These are phyloP conservation scores for Micronycteris hirsuta DNA, from an alignment of 2,113 vertebrate species.

Conservation along the genomic window DNA sequence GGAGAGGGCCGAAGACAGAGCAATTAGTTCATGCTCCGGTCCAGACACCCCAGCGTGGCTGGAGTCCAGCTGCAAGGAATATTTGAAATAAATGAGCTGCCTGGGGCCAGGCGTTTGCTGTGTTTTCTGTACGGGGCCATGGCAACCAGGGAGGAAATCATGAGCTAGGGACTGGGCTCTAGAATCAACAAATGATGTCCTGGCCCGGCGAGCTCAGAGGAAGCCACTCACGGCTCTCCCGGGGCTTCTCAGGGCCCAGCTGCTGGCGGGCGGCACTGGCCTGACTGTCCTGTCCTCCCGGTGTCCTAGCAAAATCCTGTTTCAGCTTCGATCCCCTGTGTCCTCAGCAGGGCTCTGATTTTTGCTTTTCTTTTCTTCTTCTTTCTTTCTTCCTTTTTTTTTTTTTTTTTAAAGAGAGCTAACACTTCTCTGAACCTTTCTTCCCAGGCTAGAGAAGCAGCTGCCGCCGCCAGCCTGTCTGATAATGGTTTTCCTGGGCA, in stretches of 20 bases:
- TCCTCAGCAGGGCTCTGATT: neutral
- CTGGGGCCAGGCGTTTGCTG: conserved; percentile 74
- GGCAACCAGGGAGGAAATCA: conserved; percentile 78
- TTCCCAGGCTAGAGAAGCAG: neutral
- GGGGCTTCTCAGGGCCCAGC: conserved; percentile 21
- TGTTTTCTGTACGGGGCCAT: conserved; percentile 81
- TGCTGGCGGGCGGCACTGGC: neutral
- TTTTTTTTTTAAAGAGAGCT: neutral
- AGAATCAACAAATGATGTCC: conserved; percentile 79
- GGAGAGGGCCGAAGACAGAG: conserved; percentile 74
- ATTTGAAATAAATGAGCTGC: conserved; percentile 84
- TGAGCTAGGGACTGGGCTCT: conserved; percentile 61
- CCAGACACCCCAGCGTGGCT: conserved; percentile 89
- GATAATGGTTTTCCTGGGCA: neutral
- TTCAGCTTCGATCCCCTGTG: neutral
- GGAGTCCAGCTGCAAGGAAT: conserved; percentile 85
- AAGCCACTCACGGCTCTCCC: neutral
- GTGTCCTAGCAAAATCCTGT: accelerated
- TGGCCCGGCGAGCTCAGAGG: conserved; percentile 23
- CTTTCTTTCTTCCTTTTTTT: neutral
- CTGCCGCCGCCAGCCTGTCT: neutral
- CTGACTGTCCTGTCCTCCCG: neutral
- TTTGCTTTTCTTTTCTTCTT: neutral
- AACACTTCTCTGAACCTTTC: neutral
- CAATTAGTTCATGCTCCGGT: conserved; percentile 80